Base-by-base conservation (phyloP, 2,797 vertebrate genomes). In the Columba guinea region DNA sequence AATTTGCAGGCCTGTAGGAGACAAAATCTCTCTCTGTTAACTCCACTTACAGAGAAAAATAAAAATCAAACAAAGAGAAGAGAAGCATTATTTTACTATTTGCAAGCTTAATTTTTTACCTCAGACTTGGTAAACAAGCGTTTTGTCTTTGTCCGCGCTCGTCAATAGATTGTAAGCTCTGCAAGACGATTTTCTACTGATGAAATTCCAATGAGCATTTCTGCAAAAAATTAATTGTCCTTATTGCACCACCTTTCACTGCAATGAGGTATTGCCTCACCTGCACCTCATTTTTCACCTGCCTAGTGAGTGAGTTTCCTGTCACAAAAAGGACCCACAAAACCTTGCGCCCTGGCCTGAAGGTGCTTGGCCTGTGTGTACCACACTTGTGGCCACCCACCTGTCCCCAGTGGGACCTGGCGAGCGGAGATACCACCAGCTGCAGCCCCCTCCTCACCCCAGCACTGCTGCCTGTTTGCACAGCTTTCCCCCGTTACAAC, bases 61-160 rank as follows among this genome's bases (percentile, higher is more conserved):
- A 32, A n/a, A 53, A 51, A 26, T 51, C 44, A 65, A 74, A 53
- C 1, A 52, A 67, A 84, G 13, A 7, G 39, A 46, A 67, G 35
- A 58, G 71, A 87, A 78, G 4, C 7, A 56, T 13, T 0, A 3
- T n/a, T 88, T 82, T 59, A 23, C 16, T 84, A 55, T 39, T 32
- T 69, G 46, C 24, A 79, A 73, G 39, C 23, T 85, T 68, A 3
- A 13, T 30, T 88, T 93, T 93, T 89, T 84, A 90, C 65, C 87
- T 90, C 56, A 64, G 73, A 37, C 37, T 90, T 16, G 34, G 62
- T 22, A 88, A 93, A 78, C 13, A 26, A 48, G 19, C 4, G 24
- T 39, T 91, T 86, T 81, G 62, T 34, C 84, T 82, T 63, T 78
- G 69, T 15, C 46, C 2, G 1, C 11, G 19, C 46, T 85, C 2